Percentiles rank a stretch among this genome's conserved stretches.
These are phyloP conservation scores for Gopherus flavomarginatus DNA, from an alignment of 2,113 vertebrate species.

Conservation along the genomic window DNA sequence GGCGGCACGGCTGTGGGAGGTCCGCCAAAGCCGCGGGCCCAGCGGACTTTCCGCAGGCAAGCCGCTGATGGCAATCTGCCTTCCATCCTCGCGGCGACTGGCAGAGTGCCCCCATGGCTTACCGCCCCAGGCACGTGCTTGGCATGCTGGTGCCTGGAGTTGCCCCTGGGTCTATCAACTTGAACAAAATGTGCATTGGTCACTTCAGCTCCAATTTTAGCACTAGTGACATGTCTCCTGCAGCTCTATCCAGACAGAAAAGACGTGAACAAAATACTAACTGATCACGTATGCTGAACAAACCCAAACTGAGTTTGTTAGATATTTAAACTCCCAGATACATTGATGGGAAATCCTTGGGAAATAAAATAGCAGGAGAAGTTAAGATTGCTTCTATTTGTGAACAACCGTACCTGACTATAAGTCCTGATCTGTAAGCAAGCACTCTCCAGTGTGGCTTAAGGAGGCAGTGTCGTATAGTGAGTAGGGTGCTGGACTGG, in stretches of 20 bases:
- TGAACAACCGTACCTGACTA: background rate
- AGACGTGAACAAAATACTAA: conserved; percentile 13
- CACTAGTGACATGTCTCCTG: conserved; percentile 9
- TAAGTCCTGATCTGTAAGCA: background rate
- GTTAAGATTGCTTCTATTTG: background rate
- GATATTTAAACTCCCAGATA: conserved; percentile 34
- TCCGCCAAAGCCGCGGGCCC: too few relatives aligned
- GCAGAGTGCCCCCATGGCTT: too few relatives aligned
- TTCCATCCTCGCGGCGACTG: too few relatives aligned
- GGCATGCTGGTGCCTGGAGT: too few relatives aligned
- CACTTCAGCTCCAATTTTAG: background rate
- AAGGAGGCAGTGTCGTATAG: rapidly evolving
- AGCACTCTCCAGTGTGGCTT: background rate
- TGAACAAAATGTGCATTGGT: background rate
- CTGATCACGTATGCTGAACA: conserved; percentile 26
- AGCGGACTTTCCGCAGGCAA: too few relatives aligned
- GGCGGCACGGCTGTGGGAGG: too few relatives aligned
- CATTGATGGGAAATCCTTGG: conserved; percentile 23
- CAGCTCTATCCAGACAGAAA: conserved; percentile 36
- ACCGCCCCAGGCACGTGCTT: too few relatives aligned
- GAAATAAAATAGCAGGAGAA: conserved; percentile 52
- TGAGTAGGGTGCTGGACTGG: background rate
- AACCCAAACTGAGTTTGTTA: conserved; percentile 66
- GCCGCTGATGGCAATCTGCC: too few relatives aligned
- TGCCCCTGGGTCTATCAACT: background rate